Evolutionary conservation across 2,888 invertebrate genomes (phyloP).

Genomic region (Erannis defoliaria): DNA sequence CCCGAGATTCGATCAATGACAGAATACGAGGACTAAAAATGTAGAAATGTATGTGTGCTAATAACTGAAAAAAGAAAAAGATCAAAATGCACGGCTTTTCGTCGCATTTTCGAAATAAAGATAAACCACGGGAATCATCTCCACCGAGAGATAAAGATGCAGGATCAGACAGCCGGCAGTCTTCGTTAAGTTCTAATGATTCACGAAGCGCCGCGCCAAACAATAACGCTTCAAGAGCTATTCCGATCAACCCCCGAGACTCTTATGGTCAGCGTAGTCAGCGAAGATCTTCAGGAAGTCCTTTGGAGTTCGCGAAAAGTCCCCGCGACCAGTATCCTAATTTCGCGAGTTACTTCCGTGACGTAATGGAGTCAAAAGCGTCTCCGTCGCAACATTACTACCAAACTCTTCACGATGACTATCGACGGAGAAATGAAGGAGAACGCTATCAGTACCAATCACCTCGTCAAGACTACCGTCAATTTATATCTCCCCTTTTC

Average conservation of each 20-base stretch:
- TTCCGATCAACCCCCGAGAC: conserved; percentile 67
- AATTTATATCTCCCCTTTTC: conserved; percentile 77
- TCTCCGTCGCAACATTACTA: conserved; percentile 60
- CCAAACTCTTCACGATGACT: conserved; percentile 65
- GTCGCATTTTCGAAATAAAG: conserved; percentile 75
- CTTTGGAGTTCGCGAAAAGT: conserved; percentile 74
- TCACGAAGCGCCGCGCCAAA: conserved; percentile 55
- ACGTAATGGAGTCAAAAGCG: conserved; percentile 67
- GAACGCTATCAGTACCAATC: conserved; percentile 71
- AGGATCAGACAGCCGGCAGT: conserved; percentile 80
- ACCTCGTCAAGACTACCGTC: conserved; percentile 74
- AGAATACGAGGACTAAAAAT: conserved; percentile 38
- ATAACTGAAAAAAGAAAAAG: conserved; percentile 12
- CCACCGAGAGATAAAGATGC: conserved; percentile 72
- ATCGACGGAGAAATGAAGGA: conserved; percentile 65
- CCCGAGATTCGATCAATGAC: conserved; percentile 53
- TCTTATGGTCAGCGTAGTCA: conserved; percentile 64
- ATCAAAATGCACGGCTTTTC: conserved; percentile 81
- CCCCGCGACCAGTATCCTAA: conserved; percentile 78
- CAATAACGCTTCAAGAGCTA: conserved; percentile 58
- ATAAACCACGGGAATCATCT: conserved; percentile 67
- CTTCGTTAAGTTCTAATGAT: conserved; percentile 64
- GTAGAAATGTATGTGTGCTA: conserved; percentile 19
- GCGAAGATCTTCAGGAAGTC: conserved; percentile 63
- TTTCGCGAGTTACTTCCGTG: conserved; percentile 80